Percentiles rank a stretch among this genome's conserved stretches.
These are phyloP conservation scores for Andrena haemorrhoa DNA, from an alignment of 2,888 invertebrate species.

Conservation along the genomic window DNA sequence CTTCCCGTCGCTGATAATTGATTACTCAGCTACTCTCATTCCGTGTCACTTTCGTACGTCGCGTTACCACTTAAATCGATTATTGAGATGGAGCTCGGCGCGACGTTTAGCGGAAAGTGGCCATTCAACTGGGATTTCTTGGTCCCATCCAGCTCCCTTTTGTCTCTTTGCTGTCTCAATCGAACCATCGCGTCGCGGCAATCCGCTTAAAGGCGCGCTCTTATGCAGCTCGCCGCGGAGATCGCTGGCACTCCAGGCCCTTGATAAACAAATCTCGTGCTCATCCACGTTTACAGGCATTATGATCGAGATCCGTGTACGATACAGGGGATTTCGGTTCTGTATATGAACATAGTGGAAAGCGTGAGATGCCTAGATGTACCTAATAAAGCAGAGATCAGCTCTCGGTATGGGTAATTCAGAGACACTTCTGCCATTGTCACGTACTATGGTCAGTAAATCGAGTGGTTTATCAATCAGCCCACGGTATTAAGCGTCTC, in stretches of 20 bases:
- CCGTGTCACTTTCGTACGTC: neutral
- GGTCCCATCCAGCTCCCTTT: neutral
- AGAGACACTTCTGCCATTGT: neutral
- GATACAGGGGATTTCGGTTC: neutral
- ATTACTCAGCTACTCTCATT: conserved; percentile 2
- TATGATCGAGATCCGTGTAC: neutral
- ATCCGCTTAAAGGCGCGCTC: conserved; percentile 21
- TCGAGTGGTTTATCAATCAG: too few species aligned
- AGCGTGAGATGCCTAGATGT: neutral
- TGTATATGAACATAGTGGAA: too few species aligned
- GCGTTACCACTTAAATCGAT: neutral
- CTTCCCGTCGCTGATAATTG: conserved; percentile 15
- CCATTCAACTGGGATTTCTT: conserved; percentile 11
- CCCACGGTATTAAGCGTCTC: neutral
- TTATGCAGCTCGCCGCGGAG: conserved; percentile 1
- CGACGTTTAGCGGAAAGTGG: conserved; percentile 2
- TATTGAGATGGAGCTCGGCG: neutral
- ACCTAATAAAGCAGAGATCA: neutral
- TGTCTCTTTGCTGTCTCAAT: conserved; percentile 22
- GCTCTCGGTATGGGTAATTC: too few species aligned
- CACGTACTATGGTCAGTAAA: neutral
- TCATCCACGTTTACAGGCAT: conserved; percentile 1
- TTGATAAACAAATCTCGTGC: conserved; percentile 15
- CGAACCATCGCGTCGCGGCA: neutral
- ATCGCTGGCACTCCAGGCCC: neutral